Evolutionary conservation across 1,140 invertebrate species (phyloP).

Genomic region (Bombus impatiens): DNA sequence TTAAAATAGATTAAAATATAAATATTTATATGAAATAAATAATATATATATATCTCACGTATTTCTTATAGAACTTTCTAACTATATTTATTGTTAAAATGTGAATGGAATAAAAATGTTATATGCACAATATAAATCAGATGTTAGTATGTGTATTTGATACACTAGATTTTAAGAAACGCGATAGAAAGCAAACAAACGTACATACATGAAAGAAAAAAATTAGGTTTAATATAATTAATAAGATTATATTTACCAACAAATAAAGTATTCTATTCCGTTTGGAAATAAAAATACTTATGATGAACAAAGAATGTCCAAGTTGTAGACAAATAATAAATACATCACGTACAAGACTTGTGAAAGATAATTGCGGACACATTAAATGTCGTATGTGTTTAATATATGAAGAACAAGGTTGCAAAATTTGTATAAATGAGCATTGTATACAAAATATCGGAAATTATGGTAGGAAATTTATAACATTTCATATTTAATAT

Average conservation of each 20-base stretch:
- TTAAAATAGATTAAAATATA: not conserved
- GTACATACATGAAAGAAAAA: not conserved
- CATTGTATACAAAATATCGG: conserved; percentile 38
- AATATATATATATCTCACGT: not conserved
- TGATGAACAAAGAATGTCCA: conserved; percentile 74
- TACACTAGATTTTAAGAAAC: not conserved
- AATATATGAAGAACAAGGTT: conserved; percentile 78
- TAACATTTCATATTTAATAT: not conserved
- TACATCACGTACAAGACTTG: conserved; percentile 72
- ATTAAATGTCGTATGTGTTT: conserved; percentile 79
- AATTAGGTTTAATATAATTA: not conserved
- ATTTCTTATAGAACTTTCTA: not conserved
- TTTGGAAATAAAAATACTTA: conserved; percentile 23
- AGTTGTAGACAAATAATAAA: conserved; percentile 75
- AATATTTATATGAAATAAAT: not conserved
- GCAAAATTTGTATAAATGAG: conserved; percentile 71
- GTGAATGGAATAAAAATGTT: not conserved
- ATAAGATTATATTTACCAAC: not conserved
- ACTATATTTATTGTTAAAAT: not conserved
- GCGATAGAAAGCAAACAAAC: not conserved
- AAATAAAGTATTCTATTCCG: not conserved
- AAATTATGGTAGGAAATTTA: conserved; percentile 61
- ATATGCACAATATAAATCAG: not conserved
- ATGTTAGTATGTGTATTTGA: not conserved
- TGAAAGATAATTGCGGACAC: conserved; percentile 78